Evolutionary conservation across 2,797 vertebrate species (phyloP).

Genomic region (Falco biarmicus): DNA sequence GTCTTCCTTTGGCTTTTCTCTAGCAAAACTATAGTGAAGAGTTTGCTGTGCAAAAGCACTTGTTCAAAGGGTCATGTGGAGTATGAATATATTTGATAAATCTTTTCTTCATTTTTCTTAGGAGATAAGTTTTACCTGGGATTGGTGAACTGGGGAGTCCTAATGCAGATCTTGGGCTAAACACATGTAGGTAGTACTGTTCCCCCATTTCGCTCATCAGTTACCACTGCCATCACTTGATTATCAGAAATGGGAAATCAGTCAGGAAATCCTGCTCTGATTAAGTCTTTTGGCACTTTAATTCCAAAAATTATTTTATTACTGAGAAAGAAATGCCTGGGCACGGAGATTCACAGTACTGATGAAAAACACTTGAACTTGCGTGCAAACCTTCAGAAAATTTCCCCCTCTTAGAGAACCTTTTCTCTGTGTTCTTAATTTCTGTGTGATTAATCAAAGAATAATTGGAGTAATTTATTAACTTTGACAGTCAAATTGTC

Average conservation of each 20-base stretch:
- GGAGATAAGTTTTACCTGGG: neutral
- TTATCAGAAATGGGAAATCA: neutral
- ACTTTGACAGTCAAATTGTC: constrained; percentile 23
- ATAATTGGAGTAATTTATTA: constrained; percentile 13
- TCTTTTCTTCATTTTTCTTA: neutral
- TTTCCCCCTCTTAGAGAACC: neutral
- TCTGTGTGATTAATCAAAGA: constrained; percentile 48
- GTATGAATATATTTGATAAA: neutral
- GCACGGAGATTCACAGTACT: neutral
- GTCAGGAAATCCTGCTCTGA: neutral
- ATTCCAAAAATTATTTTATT: neutral
- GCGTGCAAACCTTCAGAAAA: neutral
- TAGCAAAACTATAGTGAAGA: neutral
- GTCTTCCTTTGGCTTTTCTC: neutral
- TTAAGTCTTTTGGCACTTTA: neutral
- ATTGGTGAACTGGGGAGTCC: neutral
- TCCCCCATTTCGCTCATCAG: neutral
- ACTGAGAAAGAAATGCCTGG: neutral
- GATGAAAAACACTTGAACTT: constrained; percentile 35
- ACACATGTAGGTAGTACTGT: rapidly evolving
- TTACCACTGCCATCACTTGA: neutral
- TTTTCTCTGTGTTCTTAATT: neutral
- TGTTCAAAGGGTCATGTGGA: neutral
- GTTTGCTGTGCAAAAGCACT: neutral
- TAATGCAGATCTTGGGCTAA: neutral